Conservation (phyloP, 2,113 vertebrate species). For the Indicator indicator region DNA sequence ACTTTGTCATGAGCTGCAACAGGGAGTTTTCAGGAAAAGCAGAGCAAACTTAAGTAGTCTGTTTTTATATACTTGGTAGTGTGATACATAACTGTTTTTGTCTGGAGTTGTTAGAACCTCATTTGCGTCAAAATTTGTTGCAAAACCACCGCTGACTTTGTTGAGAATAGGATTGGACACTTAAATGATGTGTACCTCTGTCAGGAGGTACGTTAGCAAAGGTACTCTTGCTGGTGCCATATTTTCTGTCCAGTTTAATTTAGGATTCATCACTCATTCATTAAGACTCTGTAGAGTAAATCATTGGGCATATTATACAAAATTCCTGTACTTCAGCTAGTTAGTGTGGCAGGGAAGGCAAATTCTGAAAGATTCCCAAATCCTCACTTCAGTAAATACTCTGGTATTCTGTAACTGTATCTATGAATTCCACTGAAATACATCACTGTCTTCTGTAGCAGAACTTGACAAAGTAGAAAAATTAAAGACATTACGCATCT, state of each 20-base stretch:
- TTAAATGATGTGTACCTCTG: not conserved
- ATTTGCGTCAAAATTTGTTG: not conserved
- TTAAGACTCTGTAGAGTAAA: not conserved
- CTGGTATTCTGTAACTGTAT: not conserved
- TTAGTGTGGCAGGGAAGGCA: not conserved
- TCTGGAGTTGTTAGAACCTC: not conserved
- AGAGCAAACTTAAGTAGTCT: not conserved
- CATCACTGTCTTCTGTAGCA: not conserved
- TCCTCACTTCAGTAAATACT: not conserved
- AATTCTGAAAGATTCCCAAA: not conserved
- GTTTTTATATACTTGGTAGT: not conserved
- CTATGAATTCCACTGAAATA: not conserved
- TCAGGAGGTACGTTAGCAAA: not conserved
- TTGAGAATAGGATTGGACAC: not conserved
- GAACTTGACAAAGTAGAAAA: not conserved
- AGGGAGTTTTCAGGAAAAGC: not conserved
- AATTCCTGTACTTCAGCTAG: not conserved
- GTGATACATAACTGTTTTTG: not conserved
- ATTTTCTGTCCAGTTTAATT: conserved; percentile 1
- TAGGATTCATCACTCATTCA: conserved; percentile 13
- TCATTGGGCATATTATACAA: not conserved
- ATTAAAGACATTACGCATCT: not conserved
- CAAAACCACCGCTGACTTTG: not conserved
- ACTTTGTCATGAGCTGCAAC: not conserved
- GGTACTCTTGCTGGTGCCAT: not conserved